Evolutionary conservation across 2,113 vertebrate species (phyloP).

Genomic region (Ahaetulla prasina): DNA sequence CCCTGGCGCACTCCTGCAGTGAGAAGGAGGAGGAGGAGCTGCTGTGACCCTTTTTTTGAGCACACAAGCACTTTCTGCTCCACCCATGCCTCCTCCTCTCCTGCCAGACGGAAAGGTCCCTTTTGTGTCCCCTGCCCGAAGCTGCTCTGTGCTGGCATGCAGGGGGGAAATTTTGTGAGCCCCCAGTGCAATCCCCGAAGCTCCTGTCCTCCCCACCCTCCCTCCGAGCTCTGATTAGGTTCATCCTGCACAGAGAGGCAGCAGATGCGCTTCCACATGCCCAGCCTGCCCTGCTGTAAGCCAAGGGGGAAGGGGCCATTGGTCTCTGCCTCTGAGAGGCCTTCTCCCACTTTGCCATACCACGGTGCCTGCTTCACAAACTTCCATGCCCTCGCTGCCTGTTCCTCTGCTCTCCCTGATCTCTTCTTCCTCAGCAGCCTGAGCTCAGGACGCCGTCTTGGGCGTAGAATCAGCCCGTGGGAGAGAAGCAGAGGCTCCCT

Average conservation of each 20-base stretch:
- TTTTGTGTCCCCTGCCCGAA: not conserved
- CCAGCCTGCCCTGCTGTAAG: not conserved
- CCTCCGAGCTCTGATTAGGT: not conserved
- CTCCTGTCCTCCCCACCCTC: not conserved
- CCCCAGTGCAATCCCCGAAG: not conserved
- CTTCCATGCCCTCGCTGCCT: not conserved
- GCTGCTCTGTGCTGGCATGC: not conserved
- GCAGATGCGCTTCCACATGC: not conserved
- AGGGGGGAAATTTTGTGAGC: not conserved
- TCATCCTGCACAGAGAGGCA: not conserved
- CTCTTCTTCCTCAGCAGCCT: not conserved
- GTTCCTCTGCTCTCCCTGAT: not conserved
- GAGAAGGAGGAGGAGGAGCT: slow-evolving; percentile 11
- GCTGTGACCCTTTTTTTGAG: slow-evolving; percentile 18
- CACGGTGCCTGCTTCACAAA: slow-evolving; percentile 23
- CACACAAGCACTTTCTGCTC: slow-evolving; percentile 33
- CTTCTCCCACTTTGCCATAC: slow-evolving; percentile 7
- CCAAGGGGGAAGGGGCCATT: not conserved
- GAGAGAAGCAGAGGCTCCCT: not conserved
- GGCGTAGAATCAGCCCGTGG: not conserved
- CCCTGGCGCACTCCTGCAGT: slow-evolving; percentile 1
- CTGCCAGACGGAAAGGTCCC: not conserved
- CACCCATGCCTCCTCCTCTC: slow-evolving; percentile 2
- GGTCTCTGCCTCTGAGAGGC: slow-evolving; percentile 40
- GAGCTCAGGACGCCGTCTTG: slow-evolving; percentile 3